phyloP scores from a whole-genome alignment of 53 echinoderm and acorn worm genomes.

The Pentamera pediparva region DNA sequence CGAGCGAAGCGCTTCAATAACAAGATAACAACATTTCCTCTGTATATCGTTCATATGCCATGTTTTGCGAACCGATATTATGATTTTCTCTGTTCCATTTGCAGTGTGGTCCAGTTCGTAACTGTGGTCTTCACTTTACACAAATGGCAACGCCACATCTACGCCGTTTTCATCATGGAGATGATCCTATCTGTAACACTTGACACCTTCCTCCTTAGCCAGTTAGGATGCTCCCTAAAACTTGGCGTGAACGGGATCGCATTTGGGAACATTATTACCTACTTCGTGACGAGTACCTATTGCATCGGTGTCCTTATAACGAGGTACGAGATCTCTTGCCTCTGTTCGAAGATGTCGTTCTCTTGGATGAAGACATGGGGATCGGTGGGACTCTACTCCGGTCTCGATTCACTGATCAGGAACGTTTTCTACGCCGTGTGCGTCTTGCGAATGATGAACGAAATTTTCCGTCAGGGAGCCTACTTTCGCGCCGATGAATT shows the following conservation, averaged over 20 bases:
- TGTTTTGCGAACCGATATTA: no score
- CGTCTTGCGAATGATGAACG: slow-evolving; percentile 18
- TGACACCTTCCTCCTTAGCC: slow-evolving; percentile 7
- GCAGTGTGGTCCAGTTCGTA: neutral
- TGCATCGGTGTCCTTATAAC: neutral
- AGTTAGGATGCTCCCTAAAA: neutral
- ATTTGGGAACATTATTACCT: neutral
- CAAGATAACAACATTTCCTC: no score
- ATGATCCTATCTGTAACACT: neutral
- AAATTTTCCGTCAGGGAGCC: neutral
- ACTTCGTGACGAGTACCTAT: neutral
- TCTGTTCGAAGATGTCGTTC: neutral
- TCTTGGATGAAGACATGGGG: slow-evolving; percentile 18
- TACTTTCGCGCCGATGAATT: slow-evolving; percentile 12
- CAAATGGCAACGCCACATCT: slow-evolving; percentile 11
- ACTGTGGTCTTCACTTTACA: slow-evolving; percentile 16
- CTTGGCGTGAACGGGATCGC: slow-evolving; percentile 17
- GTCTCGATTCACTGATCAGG: slow-evolving; percentile 13
- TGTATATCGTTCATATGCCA: no score
- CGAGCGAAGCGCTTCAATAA: no score
- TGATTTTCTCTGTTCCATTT: no score
- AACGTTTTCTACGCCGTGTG: slow-evolving; percentile 19
- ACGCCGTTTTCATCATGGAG: neutral
- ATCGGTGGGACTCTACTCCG: slow-evolving; percentile 18
- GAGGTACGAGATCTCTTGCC: neutral